Evolutionary conservation across 1,140 invertebrate genomes (phyloP), one percentile per base, ranked within the genome.

Genomic region (Dufourea novaeangliae): DNA sequence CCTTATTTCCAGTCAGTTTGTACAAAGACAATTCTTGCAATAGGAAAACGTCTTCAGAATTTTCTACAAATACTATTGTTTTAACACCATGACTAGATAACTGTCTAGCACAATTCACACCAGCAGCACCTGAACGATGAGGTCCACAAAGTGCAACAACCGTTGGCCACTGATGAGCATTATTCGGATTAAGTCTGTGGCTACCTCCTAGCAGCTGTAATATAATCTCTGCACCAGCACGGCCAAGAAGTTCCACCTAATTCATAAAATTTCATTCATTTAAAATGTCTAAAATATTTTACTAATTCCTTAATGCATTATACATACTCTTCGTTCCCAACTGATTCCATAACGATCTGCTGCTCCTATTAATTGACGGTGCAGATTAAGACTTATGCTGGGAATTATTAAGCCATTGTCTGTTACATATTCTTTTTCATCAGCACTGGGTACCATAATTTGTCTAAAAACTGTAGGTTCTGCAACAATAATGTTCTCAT

Each of bases 401-500:
- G 97, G 97, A 84, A 97, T 95, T 32, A 97, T 93, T 66, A 97
- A 91, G 56, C 96, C 96, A 85, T 95, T 94, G 90, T 97, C 96
- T 52, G 96, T 97, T 39, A 96, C 95, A 93, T 96, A 97, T 91
- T 96, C 95, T 81, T 93, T 93, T 34, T 91, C 85, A 78, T 92
- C 93, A 74, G 94, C 92, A 80, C 93, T 93, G 46, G 96, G 95
- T 59, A 97, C 94, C 78, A 93, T 92, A 79, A 98, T 97, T 90
- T 96, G 96, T 79, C 95, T 94, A 82, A 95, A 94, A 37, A 94
- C 93, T 29, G 94, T 93, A 20, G 95, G 95, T 77, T 94, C 93
- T 11, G 94, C 93, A 82, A 94, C 94, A 71, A 98, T 93, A 34
- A 98, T 94, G 93, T 97, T 98, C 92, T 98, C 96, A 93, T 98